These are phyloP conservation scores for Anaspis maculata DNA, from an alignment of 2,888 invertebrate species.

Conservation along the genomic window DNA sequence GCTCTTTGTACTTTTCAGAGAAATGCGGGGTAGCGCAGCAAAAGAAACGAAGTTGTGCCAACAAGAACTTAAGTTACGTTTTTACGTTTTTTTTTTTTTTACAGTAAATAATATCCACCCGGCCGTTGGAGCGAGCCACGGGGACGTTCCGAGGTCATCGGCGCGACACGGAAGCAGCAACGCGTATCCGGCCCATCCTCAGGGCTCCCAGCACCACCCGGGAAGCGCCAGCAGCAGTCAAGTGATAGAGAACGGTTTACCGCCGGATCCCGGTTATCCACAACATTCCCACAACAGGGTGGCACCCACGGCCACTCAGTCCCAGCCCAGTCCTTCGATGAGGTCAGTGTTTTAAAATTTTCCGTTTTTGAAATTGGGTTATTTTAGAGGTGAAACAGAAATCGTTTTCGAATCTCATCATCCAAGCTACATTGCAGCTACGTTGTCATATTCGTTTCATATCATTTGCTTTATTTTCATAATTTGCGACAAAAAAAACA, in stretches of 20 bases:
- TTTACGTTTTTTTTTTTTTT: too few relatives aligned
- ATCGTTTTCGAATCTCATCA: too few relatives aligned
- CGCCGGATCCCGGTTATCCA: slow-evolving; percentile 42
- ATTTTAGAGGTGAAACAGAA: too few relatives aligned
- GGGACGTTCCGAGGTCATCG: slow-evolving; percentile 42
- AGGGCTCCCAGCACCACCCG: slow-evolving; percentile 17
- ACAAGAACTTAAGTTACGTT: too few relatives aligned
- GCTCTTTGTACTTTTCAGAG: too few relatives aligned
- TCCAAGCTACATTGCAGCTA: too few relatives aligned
- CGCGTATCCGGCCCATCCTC: slow-evolving; percentile 25
- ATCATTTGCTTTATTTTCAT: too few relatives aligned
- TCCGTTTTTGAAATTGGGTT: too few relatives aligned
- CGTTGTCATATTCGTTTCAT: too few relatives aligned
- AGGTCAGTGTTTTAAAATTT: slow-evolving; percentile 15
- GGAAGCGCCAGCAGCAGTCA: slow-evolving; percentile 2
- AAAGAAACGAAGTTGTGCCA: too few relatives aligned
- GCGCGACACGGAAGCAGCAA: slow-evolving; percentile 27
- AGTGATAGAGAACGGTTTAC: slow-evolving; percentile 45
- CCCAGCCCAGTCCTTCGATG: slow-evolving; percentile 17
- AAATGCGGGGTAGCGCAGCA: too few relatives aligned
- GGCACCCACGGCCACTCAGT: slow-evolving; percentile 20
- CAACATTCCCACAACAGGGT: slow-evolving; percentile 19
- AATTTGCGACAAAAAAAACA: too few relatives aligned
- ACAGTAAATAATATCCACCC: slow-evolving; percentile 49
- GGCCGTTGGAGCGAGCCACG: slow-evolving; percentile 41